A percentile compares a stretch with the other conserved stretches of the same genome.
Evolutionary conservation across 2,888 invertebrate species (phyloP).

Genomic region (Caradrina clavipalpis): DNA sequence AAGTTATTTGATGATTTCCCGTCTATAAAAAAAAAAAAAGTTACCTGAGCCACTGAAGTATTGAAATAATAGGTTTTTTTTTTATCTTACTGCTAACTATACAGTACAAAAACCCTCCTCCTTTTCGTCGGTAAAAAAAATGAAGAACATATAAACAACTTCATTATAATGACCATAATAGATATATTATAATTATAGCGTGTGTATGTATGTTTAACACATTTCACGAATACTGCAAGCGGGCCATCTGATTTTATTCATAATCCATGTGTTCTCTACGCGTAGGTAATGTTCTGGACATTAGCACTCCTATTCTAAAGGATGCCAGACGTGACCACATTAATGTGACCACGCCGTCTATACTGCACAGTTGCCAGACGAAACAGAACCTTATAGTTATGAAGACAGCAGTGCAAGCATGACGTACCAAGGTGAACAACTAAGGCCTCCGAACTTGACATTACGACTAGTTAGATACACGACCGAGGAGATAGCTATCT

Average conservation of each 20-base stretch:
- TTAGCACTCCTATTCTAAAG: conserved; percentile 27
- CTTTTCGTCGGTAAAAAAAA: too few relatives aligned
- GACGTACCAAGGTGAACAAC: conserved; percentile 61
- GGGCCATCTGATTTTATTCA: neutral
- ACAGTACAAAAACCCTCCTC: too few relatives aligned
- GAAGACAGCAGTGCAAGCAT: conserved; percentile 31
- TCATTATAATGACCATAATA: too few relatives aligned
- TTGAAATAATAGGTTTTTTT: neutral
- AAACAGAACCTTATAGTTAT: conserved; percentile 28
- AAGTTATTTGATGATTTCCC: too few relatives aligned
- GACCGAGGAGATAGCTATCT: conserved; percentile 33
- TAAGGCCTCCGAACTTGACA: conserved; percentile 70
- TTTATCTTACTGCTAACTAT: neutral
- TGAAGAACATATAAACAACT: too few relatives aligned
- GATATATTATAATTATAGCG: too few relatives aligned
- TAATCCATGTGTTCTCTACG: neutral
- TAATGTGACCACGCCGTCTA: conserved; percentile 53
- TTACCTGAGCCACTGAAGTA: neutral
- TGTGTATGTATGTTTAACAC: too few relatives aligned
- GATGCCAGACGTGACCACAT: conserved; percentile 36
- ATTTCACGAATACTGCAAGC: too few relatives aligned
- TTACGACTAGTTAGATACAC: conserved; percentile 42
- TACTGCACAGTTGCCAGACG: conserved; percentile 8
- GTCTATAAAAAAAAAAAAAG: too few relatives aligned
- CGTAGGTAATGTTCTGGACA: conserved; percentile 14